These are phyloP conservation scores for Chaetodon trifascialis DNA, from an alignment of 2,113 vertebrate genomes.

Conservation along the genomic window DNA sequence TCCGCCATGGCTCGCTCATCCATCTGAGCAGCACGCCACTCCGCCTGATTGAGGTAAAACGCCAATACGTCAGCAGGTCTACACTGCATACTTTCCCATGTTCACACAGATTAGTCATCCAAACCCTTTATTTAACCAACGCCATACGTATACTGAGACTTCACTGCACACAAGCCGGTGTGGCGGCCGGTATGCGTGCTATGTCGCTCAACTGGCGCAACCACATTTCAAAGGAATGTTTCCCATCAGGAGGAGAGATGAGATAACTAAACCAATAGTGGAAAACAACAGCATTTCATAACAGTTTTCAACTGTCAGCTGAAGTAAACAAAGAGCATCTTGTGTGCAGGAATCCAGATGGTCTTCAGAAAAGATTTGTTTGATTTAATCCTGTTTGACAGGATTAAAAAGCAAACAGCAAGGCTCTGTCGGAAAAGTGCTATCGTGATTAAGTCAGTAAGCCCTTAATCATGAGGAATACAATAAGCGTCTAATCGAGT, in stretches of 20 bases:
- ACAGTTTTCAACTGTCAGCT: not conserved
- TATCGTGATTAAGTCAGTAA: not conserved
- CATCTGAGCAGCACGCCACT: conserved; percentile 79
- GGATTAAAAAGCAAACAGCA: not conserved
- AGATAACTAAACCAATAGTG: not conserved
- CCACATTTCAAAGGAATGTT: conserved; percentile 22
- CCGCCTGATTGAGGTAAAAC: conserved; percentile 68
- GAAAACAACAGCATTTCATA: conserved; percentile 20
- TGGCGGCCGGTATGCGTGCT: not conserved
- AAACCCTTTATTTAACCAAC: not conserved
- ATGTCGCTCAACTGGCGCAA: conserved; percentile 47
- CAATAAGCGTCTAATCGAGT: not conserved
- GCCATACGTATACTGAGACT: not conserved
- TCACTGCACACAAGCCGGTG: not conserved
- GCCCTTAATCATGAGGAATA: too few relatives aligned
- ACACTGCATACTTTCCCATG: not conserved
- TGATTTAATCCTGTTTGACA: too few relatives aligned
- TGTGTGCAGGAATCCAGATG: not conserved
- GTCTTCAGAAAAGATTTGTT: too few relatives aligned
- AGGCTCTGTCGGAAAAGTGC: not conserved
- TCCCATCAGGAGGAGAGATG: not conserved
- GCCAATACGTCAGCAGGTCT: not conserved
- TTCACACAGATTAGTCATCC: conserved; percentile 1
- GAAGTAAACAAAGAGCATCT: not conserved
- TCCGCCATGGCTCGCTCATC: conserved; percentile 50